These are phyloP conservation scores for Dioctria rufipes DNA, from an alignment of 2,888 invertebrate genomes.

Conservation along the genomic window DNA sequence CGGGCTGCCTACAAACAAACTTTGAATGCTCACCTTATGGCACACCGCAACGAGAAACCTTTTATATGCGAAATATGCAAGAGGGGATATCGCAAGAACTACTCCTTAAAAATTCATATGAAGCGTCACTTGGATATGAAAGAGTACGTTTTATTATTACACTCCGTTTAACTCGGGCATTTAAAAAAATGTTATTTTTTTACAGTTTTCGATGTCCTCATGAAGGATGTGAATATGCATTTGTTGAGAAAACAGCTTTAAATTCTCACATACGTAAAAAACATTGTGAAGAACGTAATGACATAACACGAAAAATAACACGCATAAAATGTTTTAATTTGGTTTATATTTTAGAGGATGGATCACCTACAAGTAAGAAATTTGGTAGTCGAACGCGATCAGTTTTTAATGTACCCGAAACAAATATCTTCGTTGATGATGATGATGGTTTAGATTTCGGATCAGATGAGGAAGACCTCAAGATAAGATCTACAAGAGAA, in stretches of 20 bases:
- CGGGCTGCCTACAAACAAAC: constrained; percentile 66
- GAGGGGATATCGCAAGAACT: constrained; percentile 66
- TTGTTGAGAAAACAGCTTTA: constrained; percentile 52
- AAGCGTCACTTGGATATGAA: constrained; percentile 64
- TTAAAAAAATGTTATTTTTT: constrained; percentile 4
- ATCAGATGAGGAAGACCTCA: constrained; percentile 42
- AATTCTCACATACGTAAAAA: constrained; percentile 53
- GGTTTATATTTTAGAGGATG: background rate
- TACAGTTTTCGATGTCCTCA: constrained; percentile 54
- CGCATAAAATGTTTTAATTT: background rate
- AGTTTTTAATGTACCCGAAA: background rate
- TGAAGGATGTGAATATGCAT: constrained; percentile 56
- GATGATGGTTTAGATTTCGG: constrained; percentile 56
- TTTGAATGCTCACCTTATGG: constrained; percentile 65
- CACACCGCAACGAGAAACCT: constrained; percentile 65
- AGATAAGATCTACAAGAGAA: background rate
- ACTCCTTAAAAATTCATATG: constrained; percentile 64
- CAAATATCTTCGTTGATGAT: constrained; percentile 55
- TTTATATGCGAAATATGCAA: constrained; percentile 66
- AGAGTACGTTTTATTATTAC: constrained; percentile 60
- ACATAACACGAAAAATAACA: background rate
- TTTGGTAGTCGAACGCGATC: background rate
- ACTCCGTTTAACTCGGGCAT: background rate
- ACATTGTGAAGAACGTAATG: constrained; percentile 49
- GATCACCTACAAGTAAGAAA: background rate